phyloP scores from a whole-genome alignment of 2,888 invertebrate species.

The Sesia bembeciformis region DNA sequence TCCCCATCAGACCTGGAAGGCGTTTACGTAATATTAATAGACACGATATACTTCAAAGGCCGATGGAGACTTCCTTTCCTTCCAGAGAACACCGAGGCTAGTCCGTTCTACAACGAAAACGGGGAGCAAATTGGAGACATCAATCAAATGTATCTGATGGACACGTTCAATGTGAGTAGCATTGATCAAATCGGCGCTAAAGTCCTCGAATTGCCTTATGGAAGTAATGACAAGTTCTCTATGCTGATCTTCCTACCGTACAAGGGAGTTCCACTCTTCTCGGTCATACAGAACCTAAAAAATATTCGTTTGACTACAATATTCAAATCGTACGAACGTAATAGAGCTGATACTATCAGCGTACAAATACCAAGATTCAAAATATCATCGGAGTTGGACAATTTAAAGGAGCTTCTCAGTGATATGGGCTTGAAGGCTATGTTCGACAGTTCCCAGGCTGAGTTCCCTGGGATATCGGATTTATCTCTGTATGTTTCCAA shows the following conservation, averaged over 20 bases:
- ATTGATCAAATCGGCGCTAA: slow-evolving; percentile 27
- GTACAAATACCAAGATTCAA: slow-evolving; percentile 77
- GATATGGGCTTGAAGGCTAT: slow-evolving; percentile 51
- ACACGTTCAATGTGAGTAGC: slow-evolving; percentile 21
- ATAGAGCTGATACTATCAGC: slow-evolving; percentile 50
- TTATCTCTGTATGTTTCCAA: slow-evolving; percentile 33
- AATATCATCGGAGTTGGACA: slow-evolving; percentile 59
- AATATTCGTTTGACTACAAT: slow-evolving; percentile 56
- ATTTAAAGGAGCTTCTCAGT: slow-evolving; percentile 51
- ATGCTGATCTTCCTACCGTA: slow-evolving; percentile 79
- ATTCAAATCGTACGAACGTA: slow-evolving; percentile 42
- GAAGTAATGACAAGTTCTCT: slow-evolving; percentile 56
- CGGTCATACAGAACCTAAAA: slow-evolving; percentile 64
- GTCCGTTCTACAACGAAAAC: slow-evolving; percentile 38
- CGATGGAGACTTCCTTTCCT: slow-evolving; percentile 39
- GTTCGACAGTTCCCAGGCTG: slow-evolving; percentile 34
- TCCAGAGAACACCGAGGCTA: slow-evolving; percentile 30
- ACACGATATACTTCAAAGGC: slow-evolving; percentile 54
- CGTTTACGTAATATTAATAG: slow-evolving; percentile 34
- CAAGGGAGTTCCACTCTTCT: slow-evolving; percentile 40
- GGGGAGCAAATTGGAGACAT: slow-evolving; percentile 39
- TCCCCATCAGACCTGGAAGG: slow-evolving; percentile 33
- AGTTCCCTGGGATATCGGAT: slow-evolving; percentile 38
- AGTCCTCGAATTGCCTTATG: slow-evolving; percentile 52
- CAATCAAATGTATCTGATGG: slow-evolving; percentile 37